phyloP scores from a whole-genome alignment of 2,888 invertebrate genomes.

The Helleia helle region DNA sequence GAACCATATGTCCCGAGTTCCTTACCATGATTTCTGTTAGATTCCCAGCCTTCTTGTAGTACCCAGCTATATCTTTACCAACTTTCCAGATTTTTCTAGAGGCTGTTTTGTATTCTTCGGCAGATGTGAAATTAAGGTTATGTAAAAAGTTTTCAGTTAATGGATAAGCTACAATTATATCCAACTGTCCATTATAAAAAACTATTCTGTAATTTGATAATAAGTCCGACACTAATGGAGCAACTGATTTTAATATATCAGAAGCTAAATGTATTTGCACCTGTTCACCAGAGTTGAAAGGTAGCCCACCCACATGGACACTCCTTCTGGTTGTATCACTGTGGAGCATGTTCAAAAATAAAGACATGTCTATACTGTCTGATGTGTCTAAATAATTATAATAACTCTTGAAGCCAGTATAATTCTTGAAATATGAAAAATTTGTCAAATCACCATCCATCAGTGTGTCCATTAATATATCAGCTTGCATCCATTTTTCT shows the following conservation, averaged over 20 bases:
- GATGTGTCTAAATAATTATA: slow-evolving; percentile 78
- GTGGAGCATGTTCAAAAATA: slow-evolving; percentile 40
- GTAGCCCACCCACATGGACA: slow-evolving; percentile 76
- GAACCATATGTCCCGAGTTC: slow-evolving; percentile 85
- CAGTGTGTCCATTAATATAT: slow-evolving; percentile 79
- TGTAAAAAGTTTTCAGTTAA: slow-evolving; percentile 78
- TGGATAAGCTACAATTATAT: slow-evolving; percentile 77
- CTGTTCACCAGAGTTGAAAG: slow-evolving; percentile 55
- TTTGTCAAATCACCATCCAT: slow-evolving; percentile 58
- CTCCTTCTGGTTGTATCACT: slow-evolving; percentile 55
- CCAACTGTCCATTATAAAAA: slow-evolving; percentile 79
- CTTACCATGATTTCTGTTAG: slow-evolving; percentile 81
- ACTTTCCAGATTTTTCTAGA: slow-evolving; percentile 78
- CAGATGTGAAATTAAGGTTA: slow-evolving; percentile 77
- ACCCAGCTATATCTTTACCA: slow-evolving; percentile 79
- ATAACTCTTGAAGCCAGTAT: slow-evolving; percentile 83
- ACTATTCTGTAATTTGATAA: slow-evolving; percentile 68
- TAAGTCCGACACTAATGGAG: slow-evolving; percentile 50
- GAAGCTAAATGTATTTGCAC: slow-evolving; percentile 66
- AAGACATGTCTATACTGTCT: slow-evolving; percentile 52
- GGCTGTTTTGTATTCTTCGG: slow-evolving; percentile 76
- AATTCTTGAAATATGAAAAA: slow-evolving; percentile 72
- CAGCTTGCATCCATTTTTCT: slow-evolving; percentile 78
- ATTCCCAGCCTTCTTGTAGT: slow-evolving; percentile 79
- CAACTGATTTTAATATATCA: slow-evolving; percentile 76